Percentiles rank a stretch among this genome's conserved stretches.
These are phyloP conservation scores for Drosophila orosa DNA, from an alignment of 1,140 invertebrate species.

Conservation along the genomic window DNA sequence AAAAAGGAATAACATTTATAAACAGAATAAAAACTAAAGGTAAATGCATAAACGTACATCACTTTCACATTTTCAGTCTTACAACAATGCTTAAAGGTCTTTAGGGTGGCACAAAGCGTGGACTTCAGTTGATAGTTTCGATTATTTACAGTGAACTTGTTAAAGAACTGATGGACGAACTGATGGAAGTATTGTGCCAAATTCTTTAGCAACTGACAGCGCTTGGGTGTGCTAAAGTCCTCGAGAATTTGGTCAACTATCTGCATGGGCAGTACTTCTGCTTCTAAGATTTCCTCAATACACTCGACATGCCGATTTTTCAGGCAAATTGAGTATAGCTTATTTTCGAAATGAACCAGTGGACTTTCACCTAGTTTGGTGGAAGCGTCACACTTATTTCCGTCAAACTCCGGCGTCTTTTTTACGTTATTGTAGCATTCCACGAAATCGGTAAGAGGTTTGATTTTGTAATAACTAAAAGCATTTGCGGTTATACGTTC, in stretches of 20 bases:
- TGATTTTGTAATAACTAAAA: slow-evolving; percentile 41
- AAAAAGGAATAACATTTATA: background rate
- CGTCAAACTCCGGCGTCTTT: background rate
- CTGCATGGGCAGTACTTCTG: background rate
- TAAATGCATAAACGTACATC: slow-evolving; percentile 13
- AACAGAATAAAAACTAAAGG: too few species aligned
- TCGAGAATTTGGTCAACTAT: slow-evolving; percentile 11
- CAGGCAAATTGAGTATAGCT: slow-evolving; percentile 25
- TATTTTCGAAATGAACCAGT: slow-evolving; percentile 24
- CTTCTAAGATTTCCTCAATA: slow-evolving; percentile 7
- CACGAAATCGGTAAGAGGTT: slow-evolving; percentile 25
- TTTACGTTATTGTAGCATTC: slow-evolving; percentile 16
- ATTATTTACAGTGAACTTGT: background rate
- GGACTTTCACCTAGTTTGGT: slow-evolving; percentile 7
- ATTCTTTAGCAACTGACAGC: slow-evolving; percentile 20
- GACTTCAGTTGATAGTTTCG: slow-evolving; percentile 31
- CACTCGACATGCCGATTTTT: slow-evolving; percentile 7
- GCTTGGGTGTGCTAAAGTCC: slow-evolving; percentile 32
- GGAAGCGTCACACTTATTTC: background rate
- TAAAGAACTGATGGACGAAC: slow-evolving; percentile 46
- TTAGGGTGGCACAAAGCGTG: slow-evolving; percentile 24
- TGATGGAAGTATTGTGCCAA: slow-evolving; percentile 27
- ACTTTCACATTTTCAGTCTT: slow-evolving; percentile 32
- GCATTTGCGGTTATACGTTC: slow-evolving; percentile 34
- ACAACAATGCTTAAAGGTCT: slow-evolving; percentile 16